Conservation (phyloP, 2,888 invertebrate genomes). For the Melitaea athalia region DNA sequence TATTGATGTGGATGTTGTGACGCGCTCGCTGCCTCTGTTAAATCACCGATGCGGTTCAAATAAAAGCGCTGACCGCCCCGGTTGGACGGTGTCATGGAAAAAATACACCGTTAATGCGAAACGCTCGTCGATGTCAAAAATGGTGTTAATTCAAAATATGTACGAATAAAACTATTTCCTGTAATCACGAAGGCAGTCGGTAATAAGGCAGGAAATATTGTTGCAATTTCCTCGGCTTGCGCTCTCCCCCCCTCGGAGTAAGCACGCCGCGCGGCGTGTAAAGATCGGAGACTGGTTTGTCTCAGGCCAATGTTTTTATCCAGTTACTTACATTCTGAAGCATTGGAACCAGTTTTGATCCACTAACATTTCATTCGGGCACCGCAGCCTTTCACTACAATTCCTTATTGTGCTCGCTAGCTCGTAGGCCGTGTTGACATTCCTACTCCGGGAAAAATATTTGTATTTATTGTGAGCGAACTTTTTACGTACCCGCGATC, state of each 20-base stretch:
- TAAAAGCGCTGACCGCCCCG: neutral
- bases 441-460: conserved; percentile 32
- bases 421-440: conserved; percentile 46
- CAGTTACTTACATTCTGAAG: conserved; percentile 80
- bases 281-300: conserved; percentile 71
- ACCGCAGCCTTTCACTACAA: conserved; percentile 74
- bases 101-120: conserved; percentile 1
- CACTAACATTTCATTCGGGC: conserved; percentile 68
- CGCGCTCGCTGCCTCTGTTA: conserved; percentile 45
- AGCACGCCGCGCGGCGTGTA: conserved; percentile 36
- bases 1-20: conserved; percentile 58
- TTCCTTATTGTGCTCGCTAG: conserved; percentile 58
- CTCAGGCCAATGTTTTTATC: conserved; percentile 76
- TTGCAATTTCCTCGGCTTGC: conserved; percentile 44
- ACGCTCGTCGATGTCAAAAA: conserved; percentile 3
- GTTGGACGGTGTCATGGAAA: neutral
- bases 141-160: conserved; percentile 21
- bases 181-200: conserved; percentile 25
- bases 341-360: conserved; percentile 75
- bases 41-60: conserved; percentile 11
- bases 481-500: neutral
- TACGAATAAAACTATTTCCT: conserved; percentile 32
- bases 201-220: conserved; percentile 32
- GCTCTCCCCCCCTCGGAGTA: neutral
- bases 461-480: conserved; percentile 4